These are phyloP conservation scores for Spatulosminthurus flaviceps DNA, from an alignment of 2,888 invertebrate species.

Conservation along the genomic window DNA sequence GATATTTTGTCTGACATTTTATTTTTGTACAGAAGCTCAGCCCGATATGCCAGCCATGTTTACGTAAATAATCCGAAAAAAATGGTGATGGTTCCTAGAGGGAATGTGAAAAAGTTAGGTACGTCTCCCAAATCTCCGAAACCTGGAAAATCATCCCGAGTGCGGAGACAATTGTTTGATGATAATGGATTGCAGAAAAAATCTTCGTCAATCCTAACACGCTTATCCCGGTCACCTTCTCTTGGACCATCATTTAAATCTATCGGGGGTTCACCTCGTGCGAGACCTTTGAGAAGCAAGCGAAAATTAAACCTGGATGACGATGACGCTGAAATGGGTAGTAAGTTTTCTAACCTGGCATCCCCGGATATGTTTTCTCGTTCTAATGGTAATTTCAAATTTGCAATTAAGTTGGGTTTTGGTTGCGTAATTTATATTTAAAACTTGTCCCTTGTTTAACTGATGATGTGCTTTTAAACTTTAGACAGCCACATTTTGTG, in stretches of 20 bases:
- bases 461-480: no score
- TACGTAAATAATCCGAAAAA: slow-evolving; percentile 51
- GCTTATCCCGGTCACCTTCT: not conserved
- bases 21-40: slow-evolving; percentile 36
- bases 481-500: slow-evolving; percentile 25
- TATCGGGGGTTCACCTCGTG: slow-evolving; percentile 19
- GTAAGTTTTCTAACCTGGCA: not conserved
- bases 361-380: slow-evolving; percentile 46
- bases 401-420: not conserved
- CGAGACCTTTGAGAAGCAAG: slow-evolving; percentile 33
- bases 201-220: not conserved
- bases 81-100: slow-evolving; percentile 35
- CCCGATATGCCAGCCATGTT: slow-evolving; percentile 46
- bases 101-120: slow-evolving; percentile 21
- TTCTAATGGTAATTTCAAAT: slow-evolving; percentile 10
- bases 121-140: slow-evolving; percentile 18
- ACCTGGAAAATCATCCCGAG: slow-evolving; percentile 20
- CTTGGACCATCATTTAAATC: not conserved
- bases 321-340: slow-evolving; percentile 9
- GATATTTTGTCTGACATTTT: not conserved
- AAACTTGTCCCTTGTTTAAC: no score
- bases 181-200: slow-evolving; percentile 5
- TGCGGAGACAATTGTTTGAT: slow-evolving; percentile 40
- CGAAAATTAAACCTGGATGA: slow-evolving; percentile 34
- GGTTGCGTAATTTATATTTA: no score